Conservation (phyloP, 2,888 invertebrate genomes). For the Myathropa florea region DNA sequence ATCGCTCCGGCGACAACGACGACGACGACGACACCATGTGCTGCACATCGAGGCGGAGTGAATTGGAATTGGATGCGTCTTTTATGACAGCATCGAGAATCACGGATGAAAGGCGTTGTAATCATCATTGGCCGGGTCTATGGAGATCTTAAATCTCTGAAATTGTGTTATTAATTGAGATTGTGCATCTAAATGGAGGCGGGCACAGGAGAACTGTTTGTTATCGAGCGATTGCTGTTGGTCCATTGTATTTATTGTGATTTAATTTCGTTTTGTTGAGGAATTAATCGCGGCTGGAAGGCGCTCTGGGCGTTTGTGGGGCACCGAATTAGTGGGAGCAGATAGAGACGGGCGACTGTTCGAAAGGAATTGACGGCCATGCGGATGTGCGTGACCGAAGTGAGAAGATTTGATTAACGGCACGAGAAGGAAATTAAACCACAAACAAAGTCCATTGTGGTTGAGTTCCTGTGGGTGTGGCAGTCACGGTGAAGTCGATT, state of each 20-base stretch:
- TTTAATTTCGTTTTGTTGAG: conserved; percentile 25
- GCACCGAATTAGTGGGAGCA: too few species aligned
- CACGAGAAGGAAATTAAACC: conserved; percentile 26
- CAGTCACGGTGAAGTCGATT: background rate
- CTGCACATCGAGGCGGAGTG: background rate
- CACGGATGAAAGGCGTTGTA: conserved; percentile 17
- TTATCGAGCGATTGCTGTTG: conserved; percentile 11
- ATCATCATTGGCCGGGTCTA: conserved; percentile 13
- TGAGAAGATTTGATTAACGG: conserved; percentile 44
- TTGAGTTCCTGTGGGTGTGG: conserved; percentile 10
- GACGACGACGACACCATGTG: background rate
- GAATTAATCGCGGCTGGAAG: conserved; percentile 10
- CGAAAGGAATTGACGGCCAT: too few species aligned
- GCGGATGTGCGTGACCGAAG: conserved; percentile 17
- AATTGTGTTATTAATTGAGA: conserved; percentile 60
- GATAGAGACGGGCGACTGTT: too few species aligned
- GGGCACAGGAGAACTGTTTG: background rate
- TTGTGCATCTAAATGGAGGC: conserved; percentile 38
- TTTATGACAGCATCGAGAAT: conserved; percentile 40
- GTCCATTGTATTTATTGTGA: conserved; percentile 12
- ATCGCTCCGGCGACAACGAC: conserved; percentile 7
- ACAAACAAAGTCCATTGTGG: background rate
- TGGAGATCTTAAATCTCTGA: conserved; percentile 41
- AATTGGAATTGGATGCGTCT: conserved; percentile 49
- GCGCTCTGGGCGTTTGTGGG: conserved; percentile 3